A percentile compares a stretch with the other conserved stretches of the same genome.
These are phyloP conservation scores for Hippopotamyrus pictus DNA, from an alignment of 2,797 vertebrate species.

Conservation along the genomic window DNA sequence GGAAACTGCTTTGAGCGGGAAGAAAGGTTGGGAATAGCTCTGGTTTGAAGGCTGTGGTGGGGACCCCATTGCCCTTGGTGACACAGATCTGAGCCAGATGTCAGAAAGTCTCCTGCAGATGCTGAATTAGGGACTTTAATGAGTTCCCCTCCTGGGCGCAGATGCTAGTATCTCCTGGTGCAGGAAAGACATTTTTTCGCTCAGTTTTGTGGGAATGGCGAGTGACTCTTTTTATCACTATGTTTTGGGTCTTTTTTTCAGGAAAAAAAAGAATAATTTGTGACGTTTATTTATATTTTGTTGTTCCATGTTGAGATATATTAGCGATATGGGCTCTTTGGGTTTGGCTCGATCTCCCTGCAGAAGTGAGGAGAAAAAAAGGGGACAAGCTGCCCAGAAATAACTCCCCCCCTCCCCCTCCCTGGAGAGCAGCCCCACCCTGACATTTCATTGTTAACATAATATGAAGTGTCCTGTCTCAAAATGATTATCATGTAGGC, in stretches of 20 bases:
- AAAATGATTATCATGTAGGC: neutral
- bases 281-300: neutral
- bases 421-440: neutral
- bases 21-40: constrained; percentile 23
- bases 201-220: neutral
- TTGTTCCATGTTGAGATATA: neutral
- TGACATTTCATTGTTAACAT: neutral
- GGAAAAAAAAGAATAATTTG: neutral
- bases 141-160: neutral
- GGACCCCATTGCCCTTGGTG: constrained; percentile 34
- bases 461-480: neutral
- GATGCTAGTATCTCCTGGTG: neutral
- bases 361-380: neutral
- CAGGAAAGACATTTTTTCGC: neutral
- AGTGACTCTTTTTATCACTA: neutral
- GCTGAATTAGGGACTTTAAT: neutral
- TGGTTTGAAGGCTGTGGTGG: constrained; percentile 31
- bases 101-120: constrained; percentile 26
- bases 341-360: neutral
- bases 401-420: too few relatives aligned
- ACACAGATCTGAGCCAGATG: constrained; percentile 38
- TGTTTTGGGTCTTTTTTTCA: neutral
- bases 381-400: neutral
- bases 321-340: neutral
- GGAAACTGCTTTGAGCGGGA: neutral